Percentiles rank a stretch among this genome's conserved stretches.
Evolutionary conservation across 2,113 vertebrate species (phyloP).

Genomic region (Gorsachius goisagi): DNA sequence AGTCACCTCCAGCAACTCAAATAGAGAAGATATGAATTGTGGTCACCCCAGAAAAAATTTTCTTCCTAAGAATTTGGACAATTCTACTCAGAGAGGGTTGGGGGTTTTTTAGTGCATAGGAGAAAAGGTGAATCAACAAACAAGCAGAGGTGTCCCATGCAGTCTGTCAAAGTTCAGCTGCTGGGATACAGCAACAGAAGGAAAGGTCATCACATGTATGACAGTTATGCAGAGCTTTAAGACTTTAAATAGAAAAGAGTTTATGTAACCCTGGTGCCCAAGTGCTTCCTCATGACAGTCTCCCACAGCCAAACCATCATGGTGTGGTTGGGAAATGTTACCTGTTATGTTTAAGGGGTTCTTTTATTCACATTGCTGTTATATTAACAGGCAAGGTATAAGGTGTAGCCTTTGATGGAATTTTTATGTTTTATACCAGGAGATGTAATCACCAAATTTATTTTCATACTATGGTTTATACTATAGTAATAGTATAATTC

Average conservation of each 20-base stretch:
- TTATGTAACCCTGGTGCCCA: neutral
- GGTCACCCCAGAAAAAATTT: neutral
- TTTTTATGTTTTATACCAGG: neutral
- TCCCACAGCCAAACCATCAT: neutral
- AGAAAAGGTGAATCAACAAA: neutral
- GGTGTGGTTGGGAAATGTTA: neutral
- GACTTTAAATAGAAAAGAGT: conserved; percentile 21
- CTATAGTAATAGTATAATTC: neutral
- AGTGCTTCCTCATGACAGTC: conserved; percentile 1
- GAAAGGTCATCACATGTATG: neutral
- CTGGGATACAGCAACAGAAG: neutral
- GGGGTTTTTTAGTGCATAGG: neutral
- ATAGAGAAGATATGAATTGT: neutral
- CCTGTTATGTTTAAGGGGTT: neutral
- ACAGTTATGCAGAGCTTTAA: neutral
- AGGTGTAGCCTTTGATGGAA: neutral
- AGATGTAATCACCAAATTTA: neutral
- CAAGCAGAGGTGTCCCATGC: neutral
- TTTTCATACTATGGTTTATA: neutral
- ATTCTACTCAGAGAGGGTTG: neutral
- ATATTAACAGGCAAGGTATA: neutral
- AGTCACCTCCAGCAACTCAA: neutral
- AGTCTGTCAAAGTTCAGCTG: neutral
- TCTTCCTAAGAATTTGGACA: neutral
- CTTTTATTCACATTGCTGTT: neutral